Percentiles rank a stretch among this genome's conserved stretches.
These are phyloP conservation scores for Eulemur rufifrons DNA, from an alignment of 2,113 vertebrate genomes.

Conservation along the genomic window DNA sequence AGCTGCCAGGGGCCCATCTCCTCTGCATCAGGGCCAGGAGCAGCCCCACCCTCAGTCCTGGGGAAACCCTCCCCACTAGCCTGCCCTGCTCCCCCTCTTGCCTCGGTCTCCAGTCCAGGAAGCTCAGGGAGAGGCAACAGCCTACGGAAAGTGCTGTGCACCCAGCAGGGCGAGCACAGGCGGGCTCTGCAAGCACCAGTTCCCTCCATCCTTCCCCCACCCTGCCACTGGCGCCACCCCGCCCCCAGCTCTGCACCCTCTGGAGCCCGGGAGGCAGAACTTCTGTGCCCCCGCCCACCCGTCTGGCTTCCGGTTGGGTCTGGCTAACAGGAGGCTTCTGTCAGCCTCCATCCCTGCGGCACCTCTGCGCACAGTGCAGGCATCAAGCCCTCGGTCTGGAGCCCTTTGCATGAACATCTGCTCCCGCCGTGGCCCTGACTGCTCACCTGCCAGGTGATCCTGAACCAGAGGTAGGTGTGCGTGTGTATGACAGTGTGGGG, in stretches of 20 bases:
- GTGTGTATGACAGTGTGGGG: too few relatives aligned
- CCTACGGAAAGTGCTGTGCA: accelerated
- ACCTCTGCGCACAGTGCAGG: background rate
- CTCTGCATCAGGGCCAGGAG: background rate
- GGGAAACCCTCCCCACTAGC: background rate
- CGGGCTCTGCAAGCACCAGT: background rate
- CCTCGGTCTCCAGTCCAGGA: background rate
- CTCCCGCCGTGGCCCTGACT: background rate
- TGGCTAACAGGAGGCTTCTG: background rate
- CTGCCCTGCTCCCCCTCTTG: background rate
- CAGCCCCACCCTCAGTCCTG: background rate
- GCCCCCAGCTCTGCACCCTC: background rate
- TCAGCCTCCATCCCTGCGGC: background rate
- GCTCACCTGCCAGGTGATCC: background rate
- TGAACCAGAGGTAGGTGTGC: background rate
- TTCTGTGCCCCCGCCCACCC: background rate
- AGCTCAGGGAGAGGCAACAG: background rate
- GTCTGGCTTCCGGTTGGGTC: background rate
- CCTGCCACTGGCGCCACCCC: background rate
- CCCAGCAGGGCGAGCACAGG: background rate
- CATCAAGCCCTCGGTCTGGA: too few relatives aligned
- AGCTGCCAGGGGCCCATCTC: background rate
- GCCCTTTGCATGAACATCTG: background rate
- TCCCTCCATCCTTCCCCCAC: background rate
- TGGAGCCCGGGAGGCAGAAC: background rate